Conservation (phyloP, 2,113 vertebrate genomes). For the Plecotus auritus region DNA sequence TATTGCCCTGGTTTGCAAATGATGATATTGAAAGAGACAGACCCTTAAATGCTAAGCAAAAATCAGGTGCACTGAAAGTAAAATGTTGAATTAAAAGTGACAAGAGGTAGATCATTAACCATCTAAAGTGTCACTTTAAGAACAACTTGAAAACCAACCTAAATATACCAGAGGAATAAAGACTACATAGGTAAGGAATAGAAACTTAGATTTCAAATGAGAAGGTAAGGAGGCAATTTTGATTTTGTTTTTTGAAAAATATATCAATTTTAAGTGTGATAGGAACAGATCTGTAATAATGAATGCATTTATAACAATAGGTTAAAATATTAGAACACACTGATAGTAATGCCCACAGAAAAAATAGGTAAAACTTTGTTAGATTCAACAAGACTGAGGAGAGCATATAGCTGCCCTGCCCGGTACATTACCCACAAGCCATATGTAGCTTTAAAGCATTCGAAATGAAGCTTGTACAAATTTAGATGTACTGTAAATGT, state of each 20-base stretch:
- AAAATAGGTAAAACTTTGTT: background rate
- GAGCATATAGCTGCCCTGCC: background rate
- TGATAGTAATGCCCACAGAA: background rate
- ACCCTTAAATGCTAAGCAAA: background rate
- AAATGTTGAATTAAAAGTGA: constrained; percentile 6
- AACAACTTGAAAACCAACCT: constrained; percentile 28
- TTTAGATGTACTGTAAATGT: background rate
- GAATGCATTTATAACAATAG: background rate
- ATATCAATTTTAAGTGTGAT: background rate
- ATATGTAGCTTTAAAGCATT: background rate
- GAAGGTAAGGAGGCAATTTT: background rate
- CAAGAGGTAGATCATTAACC: background rate
- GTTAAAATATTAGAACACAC: background rate
- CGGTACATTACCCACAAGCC: background rate
- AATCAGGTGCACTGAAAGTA: background rate
- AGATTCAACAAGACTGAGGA: background rate
- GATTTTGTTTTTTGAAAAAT: background rate
- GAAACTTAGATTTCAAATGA: background rate
- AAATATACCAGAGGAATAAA: background rate
- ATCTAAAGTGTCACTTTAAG: background rate
- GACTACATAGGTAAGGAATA: background rate
- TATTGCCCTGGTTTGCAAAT: background rate
- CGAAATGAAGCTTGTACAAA: background rate
- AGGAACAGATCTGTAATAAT: background rate
- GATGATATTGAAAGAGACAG: background rate